These are phyloP conservation scores for Mormyrops attenuatus DNA, from an alignment of 2,797 vertebrate species.

Conservation along the genomic window DNA sequence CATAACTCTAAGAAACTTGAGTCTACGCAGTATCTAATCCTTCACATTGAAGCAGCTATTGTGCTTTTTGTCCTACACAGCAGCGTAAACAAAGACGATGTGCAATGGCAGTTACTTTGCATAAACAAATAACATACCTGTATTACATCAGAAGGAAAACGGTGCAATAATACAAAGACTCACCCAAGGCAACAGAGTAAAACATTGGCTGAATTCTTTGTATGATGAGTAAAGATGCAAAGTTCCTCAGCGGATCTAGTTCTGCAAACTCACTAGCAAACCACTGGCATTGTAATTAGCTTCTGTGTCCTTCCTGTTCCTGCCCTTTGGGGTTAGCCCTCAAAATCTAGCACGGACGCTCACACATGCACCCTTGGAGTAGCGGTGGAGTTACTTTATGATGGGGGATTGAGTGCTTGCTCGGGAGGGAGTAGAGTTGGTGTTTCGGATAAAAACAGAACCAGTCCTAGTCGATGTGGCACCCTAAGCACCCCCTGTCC, in stretches of 20 bases:
- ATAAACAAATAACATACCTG: constrained; percentile 1
- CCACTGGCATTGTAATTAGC: background rate
- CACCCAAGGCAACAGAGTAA: background rate
- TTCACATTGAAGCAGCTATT: background rate
- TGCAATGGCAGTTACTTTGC: background rate
- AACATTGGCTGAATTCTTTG: background rate
- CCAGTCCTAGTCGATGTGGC: background rate
- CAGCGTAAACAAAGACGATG: background rate
- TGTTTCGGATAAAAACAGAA: background rate
- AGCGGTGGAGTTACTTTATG: background rate
- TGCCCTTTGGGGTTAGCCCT: background rate
- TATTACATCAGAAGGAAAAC: background rate
- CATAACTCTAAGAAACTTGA: background rate
- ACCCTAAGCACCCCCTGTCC: background rate
- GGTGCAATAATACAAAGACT: background rate
- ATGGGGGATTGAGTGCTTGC: background rate
- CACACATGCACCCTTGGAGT: background rate
- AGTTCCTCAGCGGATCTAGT: background rate
- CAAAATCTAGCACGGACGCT: background rate
- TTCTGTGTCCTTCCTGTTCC: background rate
- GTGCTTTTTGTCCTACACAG: background rate
- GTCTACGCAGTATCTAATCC: background rate
- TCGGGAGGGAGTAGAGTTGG: background rate
- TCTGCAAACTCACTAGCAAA: background rate
- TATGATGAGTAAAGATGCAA: background rate